Evolutionary conservation across 2,888 invertebrate species (phyloP), one percentile per base, ranked within the genome.

Genomic region (Drosophila pegasa): DNA sequence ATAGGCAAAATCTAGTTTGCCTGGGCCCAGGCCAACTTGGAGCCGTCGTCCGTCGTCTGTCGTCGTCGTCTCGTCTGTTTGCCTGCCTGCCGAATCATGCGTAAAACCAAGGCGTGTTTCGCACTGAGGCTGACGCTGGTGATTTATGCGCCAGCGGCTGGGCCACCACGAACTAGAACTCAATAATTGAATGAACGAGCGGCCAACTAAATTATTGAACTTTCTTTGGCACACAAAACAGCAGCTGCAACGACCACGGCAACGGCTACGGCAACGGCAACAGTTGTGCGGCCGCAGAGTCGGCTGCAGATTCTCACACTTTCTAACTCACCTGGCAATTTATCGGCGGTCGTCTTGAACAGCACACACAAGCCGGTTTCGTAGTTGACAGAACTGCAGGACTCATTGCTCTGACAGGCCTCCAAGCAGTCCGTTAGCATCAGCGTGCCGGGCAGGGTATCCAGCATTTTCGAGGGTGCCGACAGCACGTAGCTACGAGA

Each of bases 361-460:
- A 98, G 95, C 83, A 98, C 97, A 93, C 98, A 98, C 61, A 98
- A 95, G 78, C 98, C 98, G 71, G 98, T 98, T 94, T 98, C 98
- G 93, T 97, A 98, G 94, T 98, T 98, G 93, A 98, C 96, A 86
- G 97, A 96, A 91, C 96, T 96, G 93, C 98, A 98, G 90, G 97
- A 96, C 93, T 97, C 96, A 94, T 98, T 98, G 91, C 95, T 95
- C 93, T 97, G 97, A 93, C 98, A 98, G 90, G 96, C 96, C 94
- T 97, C 97, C 90, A 98, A 94, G 93, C 98, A 98, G 93, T 98
- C 98, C 89, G 97, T 97, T 91, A 98, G 94, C 97, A 98, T 97
- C 89, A 98, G 94, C 71, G 97, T 97, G 85, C 97, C 98, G 54
- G 98, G 97, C 92, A 97, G 95, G 87, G 97, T 96, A 93, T 97